These are phyloP conservation scores for Achlya flavicornis DNA, from an alignment of 2,888 invertebrate genomes.

Conservation along the genomic window DNA sequence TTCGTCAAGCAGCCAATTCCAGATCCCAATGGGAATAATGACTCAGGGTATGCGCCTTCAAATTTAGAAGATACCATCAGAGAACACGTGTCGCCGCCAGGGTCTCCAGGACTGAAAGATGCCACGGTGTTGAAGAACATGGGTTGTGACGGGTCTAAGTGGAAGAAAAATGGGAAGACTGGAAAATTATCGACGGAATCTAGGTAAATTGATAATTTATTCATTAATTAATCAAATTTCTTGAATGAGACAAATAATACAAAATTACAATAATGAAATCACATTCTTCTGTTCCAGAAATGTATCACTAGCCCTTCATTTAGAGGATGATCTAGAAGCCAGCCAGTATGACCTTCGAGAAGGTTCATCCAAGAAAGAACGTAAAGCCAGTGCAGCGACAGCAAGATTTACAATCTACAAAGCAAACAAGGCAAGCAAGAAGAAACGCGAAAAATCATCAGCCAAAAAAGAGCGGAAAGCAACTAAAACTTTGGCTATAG, in stretches of 20 bases:
- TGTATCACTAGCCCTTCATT: slow-evolving; percentile 81
- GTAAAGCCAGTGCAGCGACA: slow-evolving; percentile 86
- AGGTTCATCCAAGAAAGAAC: slow-evolving; percentile 87
- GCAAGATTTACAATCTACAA: slow-evolving; percentile 95
- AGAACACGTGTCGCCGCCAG: slow-evolving; percentile 84
- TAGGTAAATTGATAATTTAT: slow-evolving; percentile 46
- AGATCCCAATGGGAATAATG: slow-evolving; percentile 92
- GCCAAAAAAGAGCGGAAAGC: slow-evolving; percentile 98
- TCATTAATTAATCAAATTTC: no score
- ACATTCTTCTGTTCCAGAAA: slow-evolving; percentile 70
- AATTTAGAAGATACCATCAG: slow-evolving; percentile 81
- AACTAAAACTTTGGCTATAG: slow-evolving; percentile 99
- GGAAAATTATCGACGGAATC: slow-evolving; percentile 60
- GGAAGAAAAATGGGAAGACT: slow-evolving; percentile 76
- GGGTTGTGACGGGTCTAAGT: slow-evolving; percentile 58
- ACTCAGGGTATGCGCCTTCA: slow-evolving; percentile 91
- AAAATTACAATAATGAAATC: no score
- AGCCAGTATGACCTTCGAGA: slow-evolving; percentile 72
- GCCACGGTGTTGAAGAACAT: slow-evolving; percentile 71
- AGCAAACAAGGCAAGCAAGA: slow-evolving; percentile 96
- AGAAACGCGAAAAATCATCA: slow-evolving; percentile 96
- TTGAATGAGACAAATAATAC: no score
- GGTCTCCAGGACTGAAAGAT: slow-evolving; percentile 76
- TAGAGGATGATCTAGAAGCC: slow-evolving; percentile 70
- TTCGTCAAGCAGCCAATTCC: slow-evolving; percentile 73